phyloP scores from a whole-genome alignment of 2,113 vertebrate genomes.

The Sprattus sprattus region DNA sequence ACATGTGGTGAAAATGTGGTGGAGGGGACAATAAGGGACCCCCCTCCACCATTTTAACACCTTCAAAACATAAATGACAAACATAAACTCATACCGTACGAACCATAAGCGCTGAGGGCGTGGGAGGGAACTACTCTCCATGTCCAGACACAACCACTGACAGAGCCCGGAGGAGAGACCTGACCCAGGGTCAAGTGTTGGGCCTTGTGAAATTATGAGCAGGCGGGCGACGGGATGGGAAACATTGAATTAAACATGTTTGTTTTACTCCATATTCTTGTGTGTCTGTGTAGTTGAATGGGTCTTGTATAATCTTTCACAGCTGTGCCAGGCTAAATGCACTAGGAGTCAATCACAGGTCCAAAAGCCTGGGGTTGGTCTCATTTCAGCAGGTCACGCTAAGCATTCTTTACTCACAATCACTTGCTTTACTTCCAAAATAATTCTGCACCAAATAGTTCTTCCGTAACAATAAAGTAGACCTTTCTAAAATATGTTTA shows the following conservation, averaged over 20 bases:
- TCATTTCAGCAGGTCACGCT: background rate
- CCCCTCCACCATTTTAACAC: constrained; percentile 8
- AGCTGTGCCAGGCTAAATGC: background rate
- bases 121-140: background rate
- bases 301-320: background rate
- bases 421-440: too few relatives aligned
- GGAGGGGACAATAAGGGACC: background rate
- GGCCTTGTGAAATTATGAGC: constrained; percentile 19
- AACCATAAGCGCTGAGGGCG: background rate
- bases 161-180: constrained; percentile 26
- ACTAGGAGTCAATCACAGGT: background rate
- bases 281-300: constrained; percentile 36
- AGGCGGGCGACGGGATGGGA: constrained; percentile 33
- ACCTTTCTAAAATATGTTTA: too few relatives aligned
- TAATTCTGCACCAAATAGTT: too few relatives aligned
- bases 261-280: constrained; percentile 43
- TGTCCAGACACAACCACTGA: constrained; percentile 39
- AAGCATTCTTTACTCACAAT: too few relatives aligned
- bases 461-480: too few relatives aligned
- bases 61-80: background rate
- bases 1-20: constrained; percentile 22
- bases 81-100: constrained; percentile 5
- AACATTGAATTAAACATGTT: constrained; percentile 47
- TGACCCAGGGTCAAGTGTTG: background rate
- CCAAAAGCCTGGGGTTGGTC: background rate